Conservation (phyloP, 2,797 vertebrate genomes). For the Diplodus sargus region DNA sequence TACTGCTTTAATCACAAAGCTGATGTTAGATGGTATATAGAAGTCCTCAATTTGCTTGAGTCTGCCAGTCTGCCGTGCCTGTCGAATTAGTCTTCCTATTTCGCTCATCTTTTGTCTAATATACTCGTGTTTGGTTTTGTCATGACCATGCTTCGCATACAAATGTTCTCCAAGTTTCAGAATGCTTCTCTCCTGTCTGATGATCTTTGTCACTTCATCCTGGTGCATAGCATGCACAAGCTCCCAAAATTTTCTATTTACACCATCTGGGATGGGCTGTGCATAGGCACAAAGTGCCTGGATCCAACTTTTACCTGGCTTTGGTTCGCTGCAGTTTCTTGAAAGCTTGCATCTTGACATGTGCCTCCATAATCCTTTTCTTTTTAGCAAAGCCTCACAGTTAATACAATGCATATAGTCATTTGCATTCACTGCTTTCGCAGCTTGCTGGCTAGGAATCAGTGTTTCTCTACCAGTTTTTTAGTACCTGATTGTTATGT, state of each 20-base stretch:
- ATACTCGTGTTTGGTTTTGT: conserved; percentile 13
- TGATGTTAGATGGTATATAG: conserved; percentile 18
- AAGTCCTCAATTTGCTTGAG: conserved; percentile 31
- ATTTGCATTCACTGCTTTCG: not conserved
- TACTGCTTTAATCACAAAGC: not conserved
- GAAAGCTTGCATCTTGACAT: conserved; percentile 30
- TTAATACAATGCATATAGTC: conserved; percentile 22
- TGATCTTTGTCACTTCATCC: conserved; percentile 19
- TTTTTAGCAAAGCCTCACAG: conserved; percentile 30
- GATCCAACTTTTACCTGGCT: conserved; percentile 18
- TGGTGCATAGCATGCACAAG: conserved; percentile 29
- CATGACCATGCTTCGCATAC: not conserved
- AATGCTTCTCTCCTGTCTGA: conserved; percentile 28
- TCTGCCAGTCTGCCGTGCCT: not conserved
- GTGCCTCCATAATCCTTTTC: conserved; percentile 27
- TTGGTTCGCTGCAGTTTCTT: not conserved
- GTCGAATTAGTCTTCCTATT: not conserved
- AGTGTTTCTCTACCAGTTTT: conserved; percentile 12
- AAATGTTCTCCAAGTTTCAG: conserved; percentile 43
- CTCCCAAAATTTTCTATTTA: conserved; percentile 15
- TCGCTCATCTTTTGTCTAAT: conserved; percentile 17
- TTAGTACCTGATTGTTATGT: conserved; percentile 5
- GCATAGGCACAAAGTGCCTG: conserved; percentile 24
- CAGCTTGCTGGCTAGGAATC: not conserved
- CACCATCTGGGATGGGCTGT: conserved; percentile 22